Conservation (phyloP, 2,888 invertebrate species). For the Dryobotodes eremita region DNA sequence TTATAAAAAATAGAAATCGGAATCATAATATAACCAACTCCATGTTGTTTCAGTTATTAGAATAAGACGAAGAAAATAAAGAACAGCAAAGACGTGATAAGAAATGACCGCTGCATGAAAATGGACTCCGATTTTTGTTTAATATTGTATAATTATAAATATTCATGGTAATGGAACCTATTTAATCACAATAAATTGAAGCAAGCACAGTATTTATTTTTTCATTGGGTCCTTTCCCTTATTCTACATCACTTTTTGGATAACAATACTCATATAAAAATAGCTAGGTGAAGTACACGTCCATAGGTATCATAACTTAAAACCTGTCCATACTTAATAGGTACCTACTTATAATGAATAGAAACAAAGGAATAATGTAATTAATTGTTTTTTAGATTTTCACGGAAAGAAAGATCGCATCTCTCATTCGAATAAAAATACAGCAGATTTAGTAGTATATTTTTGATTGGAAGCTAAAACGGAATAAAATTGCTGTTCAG, state of each 20-base stretch:
- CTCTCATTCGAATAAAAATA: too few species aligned
- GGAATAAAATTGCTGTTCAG: too few species aligned
- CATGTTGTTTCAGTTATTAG: slow-evolving; percentile 16
- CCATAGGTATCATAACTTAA: too few species aligned
- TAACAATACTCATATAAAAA: background rate
- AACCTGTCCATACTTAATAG: too few species aligned
- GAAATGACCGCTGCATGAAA: slow-evolving; percentile 23
- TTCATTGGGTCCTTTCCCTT: background rate
- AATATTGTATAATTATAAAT: slow-evolving; percentile 6
- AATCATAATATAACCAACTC: background rate
- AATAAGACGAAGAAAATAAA: background rate
- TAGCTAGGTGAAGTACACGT: background rate
- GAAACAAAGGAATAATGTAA: too few species aligned
- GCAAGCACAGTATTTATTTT: slow-evolving; percentile 49
- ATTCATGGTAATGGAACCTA: slow-evolving; percentile 38
- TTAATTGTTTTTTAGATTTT: too few species aligned
- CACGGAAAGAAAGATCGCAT: too few species aligned
- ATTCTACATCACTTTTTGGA: background rate
- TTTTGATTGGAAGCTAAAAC: too few species aligned
- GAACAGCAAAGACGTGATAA: background rate
- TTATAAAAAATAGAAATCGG: background rate
- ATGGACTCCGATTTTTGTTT: slow-evolving; percentile 36
- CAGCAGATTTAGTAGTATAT: too few species aligned
- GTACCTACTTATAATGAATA: too few species aligned
- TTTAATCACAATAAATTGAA: slow-evolving; percentile 52